Evolutionary conservation across 2,888 invertebrate species (phyloP).

Genomic region (Gastracanthus pulcherrimus): DNA sequence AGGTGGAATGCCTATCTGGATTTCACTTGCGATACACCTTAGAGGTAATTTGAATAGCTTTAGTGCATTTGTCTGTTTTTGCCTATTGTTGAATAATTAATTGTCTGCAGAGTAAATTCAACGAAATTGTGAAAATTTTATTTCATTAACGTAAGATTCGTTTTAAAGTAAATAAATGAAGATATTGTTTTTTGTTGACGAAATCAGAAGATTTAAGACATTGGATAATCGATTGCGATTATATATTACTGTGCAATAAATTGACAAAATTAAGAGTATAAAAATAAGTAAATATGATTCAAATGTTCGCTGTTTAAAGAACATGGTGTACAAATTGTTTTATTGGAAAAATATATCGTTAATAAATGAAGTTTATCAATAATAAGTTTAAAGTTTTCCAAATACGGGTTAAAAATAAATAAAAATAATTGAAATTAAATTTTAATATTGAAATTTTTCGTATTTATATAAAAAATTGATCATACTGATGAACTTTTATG

Average conservation of each 20-base stretch:
- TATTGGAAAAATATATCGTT: background rate
- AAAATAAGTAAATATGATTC: no score
- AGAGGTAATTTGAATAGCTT: slow-evolving; percentile 47
- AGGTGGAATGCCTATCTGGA: slow-evolving; percentile 56
- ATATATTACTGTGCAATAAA: no score
- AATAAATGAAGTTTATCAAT: background rate
- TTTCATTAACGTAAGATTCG: no score
- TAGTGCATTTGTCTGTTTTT: slow-evolving; percentile 50
- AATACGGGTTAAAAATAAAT: background rate
- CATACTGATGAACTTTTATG: background rate
- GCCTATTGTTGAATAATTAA: slow-evolving; percentile 46
- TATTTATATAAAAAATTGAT: no score
- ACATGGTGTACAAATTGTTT: no score
- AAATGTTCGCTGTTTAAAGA: no score
- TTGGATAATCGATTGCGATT: no score
- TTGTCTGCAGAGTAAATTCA: slow-evolving; percentile 1
- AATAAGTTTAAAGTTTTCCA: background rate
- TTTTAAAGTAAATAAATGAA: no score
- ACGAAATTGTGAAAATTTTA: background rate
- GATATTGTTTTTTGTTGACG: no score
- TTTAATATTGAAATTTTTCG: no score
- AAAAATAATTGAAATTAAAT: background rate
- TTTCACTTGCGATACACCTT: slow-evolving; percentile 43
- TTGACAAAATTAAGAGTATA: no score
- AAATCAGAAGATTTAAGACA: no score